A percentile compares a stretch with the other conserved stretches of the same genome.
phyloP scores from a whole-genome alignment of 2,888 invertebrate species.

The Altica lythri region DNA sequence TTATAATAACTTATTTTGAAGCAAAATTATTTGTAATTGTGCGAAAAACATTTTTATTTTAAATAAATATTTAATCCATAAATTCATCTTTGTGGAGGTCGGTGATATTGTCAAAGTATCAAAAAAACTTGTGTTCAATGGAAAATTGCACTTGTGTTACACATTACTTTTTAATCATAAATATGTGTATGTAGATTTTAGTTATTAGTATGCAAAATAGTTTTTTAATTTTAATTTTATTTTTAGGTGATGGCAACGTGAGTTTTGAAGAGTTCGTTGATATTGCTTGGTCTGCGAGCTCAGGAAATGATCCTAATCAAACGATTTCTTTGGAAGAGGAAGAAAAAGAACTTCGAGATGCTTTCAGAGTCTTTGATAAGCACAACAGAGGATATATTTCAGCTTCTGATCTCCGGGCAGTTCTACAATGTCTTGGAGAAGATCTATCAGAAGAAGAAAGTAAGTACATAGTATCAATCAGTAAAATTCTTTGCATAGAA shows the following conservation, averaged over 20 bases:
- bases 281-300: constrained; percentile 62
- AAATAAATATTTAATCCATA: too few species aligned
- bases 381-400: constrained; percentile 92
- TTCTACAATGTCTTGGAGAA: constrained; percentile 86
- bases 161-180: too few species aligned
- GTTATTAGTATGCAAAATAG: too few species aligned
- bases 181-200: too few species aligned
- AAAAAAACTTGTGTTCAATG: too few species aligned
- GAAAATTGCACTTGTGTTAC: too few species aligned
- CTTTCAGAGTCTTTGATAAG: constrained; percentile 88
- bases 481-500: too few species aligned
- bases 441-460: constrained; percentile 90
- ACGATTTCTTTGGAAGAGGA: constrained; percentile 78
- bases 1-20: too few species aligned
- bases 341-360: constrained; percentile 81
- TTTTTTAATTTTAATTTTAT: constrained; percentile 32
- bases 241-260: constrained; percentile 80
- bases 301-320: constrained; percentile 51
- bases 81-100: too few species aligned
- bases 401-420: constrained; percentile 84
- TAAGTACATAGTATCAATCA: constrained; percentile 58
- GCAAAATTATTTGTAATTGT: too few species aligned
- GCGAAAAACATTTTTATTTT: too few species aligned
- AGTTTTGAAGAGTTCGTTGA: constrained; percentile 89
- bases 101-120: too few species aligned